A percentile compares a stretch with the other conserved stretches of the same genome.
phyloP scores from a whole-genome alignment of 2,113 vertebrate genomes.

The Notothenia rossii region DNA sequence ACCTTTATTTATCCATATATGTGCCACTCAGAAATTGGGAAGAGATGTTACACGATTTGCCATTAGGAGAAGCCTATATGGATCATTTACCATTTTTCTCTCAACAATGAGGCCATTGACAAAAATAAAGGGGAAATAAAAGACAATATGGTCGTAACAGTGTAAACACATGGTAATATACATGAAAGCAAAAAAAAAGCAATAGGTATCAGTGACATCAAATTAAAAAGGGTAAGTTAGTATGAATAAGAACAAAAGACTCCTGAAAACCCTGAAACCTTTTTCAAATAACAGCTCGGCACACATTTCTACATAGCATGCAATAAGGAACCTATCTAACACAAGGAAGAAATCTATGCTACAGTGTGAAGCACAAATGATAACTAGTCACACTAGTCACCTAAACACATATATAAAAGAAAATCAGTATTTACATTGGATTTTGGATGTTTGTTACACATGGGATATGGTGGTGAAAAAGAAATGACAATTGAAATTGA shows the following conservation, averaged over 20 bases:
- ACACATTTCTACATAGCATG: conserved; percentile 88
- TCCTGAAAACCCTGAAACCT: conserved; percentile 73
- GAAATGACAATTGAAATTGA: conserved; percentile 52
- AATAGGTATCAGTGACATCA: conserved; percentile 74
- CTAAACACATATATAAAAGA: conserved; percentile 84
- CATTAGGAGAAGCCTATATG: conserved; percentile 81
- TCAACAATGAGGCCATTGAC: conserved; percentile 82
- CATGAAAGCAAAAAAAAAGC: conserved; percentile 77
- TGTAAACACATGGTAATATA: conserved; percentile 85
- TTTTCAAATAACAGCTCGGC: conserved; percentile 81
- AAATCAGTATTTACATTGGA: conserved; percentile 83
- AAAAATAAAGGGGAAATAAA: conserved; percentile 71
- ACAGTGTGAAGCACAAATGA: conserved; percentile 84
- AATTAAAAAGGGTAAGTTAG: conserved; percentile 85
- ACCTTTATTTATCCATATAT: conserved; percentile 88
- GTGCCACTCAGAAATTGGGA: conserved; percentile 82
- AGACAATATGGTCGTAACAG: conserved; percentile 83
- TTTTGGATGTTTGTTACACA: conserved; percentile 66
- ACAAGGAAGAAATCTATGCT: conserved; percentile 88
- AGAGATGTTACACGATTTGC: conserved; percentile 81
- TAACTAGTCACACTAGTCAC: conserved; percentile 84
- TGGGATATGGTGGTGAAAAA: conserved; percentile 60
- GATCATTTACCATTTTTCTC: conserved; percentile 78
- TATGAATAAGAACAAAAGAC: conserved; percentile 82
- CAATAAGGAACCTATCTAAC: conserved; percentile 90